Evolutionary conservation across 2,888 invertebrate species (phyloP).

Genomic region (Orthonychiurus folsomi): DNA sequence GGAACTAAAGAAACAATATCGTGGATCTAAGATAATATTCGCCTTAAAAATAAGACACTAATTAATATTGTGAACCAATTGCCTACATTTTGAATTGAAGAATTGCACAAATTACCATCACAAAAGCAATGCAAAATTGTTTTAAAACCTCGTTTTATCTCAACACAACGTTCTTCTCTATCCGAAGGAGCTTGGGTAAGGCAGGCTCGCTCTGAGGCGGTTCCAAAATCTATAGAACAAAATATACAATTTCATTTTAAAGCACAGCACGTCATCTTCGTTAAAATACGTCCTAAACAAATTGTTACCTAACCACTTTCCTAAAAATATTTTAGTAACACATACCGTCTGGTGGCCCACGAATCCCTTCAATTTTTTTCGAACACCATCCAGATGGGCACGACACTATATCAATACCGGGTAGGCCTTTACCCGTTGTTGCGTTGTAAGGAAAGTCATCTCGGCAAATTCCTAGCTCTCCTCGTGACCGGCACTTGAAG

Average conservation of each 20-base stretch:
- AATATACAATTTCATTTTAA: conserved; percentile 3
- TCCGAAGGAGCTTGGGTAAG: conserved; percentile 79
- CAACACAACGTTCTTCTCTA: conserved; percentile 78
- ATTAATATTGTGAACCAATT: not conserved
- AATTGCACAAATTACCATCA: conserved; percentile 77
- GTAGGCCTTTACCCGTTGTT: conserved; percentile 61
- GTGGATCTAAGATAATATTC: not conserved
- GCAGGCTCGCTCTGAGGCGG: conserved; percentile 78
- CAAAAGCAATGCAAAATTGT: conserved; percentile 82
- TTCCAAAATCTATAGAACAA: conserved; percentile 62
- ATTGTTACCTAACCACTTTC: too few relatives aligned
- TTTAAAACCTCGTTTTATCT: conserved; percentile 69
- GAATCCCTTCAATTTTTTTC: conserved; percentile 73
- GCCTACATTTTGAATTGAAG: conserved; percentile 35
- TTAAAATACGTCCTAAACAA: too few relatives aligned
- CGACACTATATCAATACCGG: conserved; percentile 59
- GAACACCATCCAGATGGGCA: conserved; percentile 90
- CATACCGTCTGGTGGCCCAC: conserved; percentile 61
- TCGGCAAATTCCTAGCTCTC: conserved; percentile 77
- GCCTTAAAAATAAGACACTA: conserved; percentile 5
- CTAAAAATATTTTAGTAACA: too few relatives aligned
- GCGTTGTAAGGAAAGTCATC: conserved; percentile 74
- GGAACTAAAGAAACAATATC: too few relatives aligned
- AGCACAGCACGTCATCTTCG: not conserved
- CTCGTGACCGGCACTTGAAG: conserved; percentile 65